A percentile compares a stretch with the other conserved stretches of the same genome.
Conservation (phyloP, 2,888 invertebrate species). For the Dysmachus trigonus region DNA sequence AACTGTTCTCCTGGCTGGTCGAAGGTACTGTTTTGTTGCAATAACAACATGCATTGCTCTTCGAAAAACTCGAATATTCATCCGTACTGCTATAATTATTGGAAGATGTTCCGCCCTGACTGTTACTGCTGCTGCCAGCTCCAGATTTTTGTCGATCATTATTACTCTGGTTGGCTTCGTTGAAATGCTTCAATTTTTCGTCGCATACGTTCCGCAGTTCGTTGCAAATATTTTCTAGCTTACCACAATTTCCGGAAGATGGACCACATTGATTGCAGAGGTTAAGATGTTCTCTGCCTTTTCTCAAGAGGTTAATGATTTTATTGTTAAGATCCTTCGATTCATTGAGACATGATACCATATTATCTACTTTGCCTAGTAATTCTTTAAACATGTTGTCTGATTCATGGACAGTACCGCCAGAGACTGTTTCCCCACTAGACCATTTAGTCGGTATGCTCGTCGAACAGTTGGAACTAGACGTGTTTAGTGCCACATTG, state of each 20-base stretch:
- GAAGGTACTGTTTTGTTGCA: background rate
- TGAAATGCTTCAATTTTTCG: background rate
- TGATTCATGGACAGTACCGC: background rate
- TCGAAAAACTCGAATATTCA: too few species aligned
- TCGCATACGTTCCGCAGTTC: background rate
- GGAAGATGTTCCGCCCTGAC: background rate
- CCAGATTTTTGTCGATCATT: background rate
- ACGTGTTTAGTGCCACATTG: too few species aligned
- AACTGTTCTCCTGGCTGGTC: background rate
- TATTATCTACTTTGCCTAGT: too few species aligned
- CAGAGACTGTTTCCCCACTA: too few species aligned
- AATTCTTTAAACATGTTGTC: too few species aligned
- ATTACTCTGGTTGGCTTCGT: too few species aligned
- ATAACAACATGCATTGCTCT: background rate
- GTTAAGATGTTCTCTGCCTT: background rate
- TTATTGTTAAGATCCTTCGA: background rate
- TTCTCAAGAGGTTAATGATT: background rate
- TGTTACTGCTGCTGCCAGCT: background rate
- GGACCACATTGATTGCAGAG: background rate
- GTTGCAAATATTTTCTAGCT: background rate
- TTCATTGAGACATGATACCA: background rate
- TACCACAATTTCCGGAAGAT: background rate
- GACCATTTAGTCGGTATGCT: too few species aligned
- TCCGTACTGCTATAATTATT: background rate
- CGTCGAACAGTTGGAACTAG: too few species aligned